These are phyloP conservation scores for Labeo catla DNA, from an alignment of 2,113 vertebrate species.

Conservation along the genomic window DNA sequence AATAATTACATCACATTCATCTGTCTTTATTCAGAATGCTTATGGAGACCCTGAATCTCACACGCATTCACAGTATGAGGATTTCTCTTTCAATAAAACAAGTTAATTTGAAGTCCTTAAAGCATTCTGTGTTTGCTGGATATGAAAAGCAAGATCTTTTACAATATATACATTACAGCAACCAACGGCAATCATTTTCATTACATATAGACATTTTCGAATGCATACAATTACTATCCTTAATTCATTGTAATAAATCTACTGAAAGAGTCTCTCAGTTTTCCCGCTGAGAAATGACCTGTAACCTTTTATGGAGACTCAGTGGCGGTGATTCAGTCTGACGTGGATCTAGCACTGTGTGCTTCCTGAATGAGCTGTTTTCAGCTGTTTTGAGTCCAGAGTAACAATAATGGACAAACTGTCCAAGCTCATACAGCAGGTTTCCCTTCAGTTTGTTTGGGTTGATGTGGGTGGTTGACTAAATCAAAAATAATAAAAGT, in stretches of 20 bases:
- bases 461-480: not conserved
- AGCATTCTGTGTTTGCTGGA: not conserved
- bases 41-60: not conserved
- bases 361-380: not conserved
- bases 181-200: not conserved
- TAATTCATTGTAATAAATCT: too few relatives aligned
- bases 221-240: too few relatives aligned
- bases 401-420: not conserved
- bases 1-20: slow-evolving; percentile 13
- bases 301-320: not conserved
- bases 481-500: not conserved
- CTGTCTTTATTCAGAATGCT: not conserved
- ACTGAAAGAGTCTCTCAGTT: too few relatives aligned
- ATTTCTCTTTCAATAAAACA: not conserved
- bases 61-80: not conserved
- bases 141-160: not conserved
- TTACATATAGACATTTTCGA: not conserved
- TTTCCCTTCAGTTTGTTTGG: not conserved
- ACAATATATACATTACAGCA: not conserved
- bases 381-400: not conserved
- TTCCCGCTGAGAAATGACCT: not conserved
- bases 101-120: not conserved
- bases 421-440: not conserved
- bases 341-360: not conserved
- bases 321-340: not conserved